phyloP scores from a whole-genome alignment of 2,888 invertebrate genomes.

The Poecilobothrus nobilitatus region DNA sequence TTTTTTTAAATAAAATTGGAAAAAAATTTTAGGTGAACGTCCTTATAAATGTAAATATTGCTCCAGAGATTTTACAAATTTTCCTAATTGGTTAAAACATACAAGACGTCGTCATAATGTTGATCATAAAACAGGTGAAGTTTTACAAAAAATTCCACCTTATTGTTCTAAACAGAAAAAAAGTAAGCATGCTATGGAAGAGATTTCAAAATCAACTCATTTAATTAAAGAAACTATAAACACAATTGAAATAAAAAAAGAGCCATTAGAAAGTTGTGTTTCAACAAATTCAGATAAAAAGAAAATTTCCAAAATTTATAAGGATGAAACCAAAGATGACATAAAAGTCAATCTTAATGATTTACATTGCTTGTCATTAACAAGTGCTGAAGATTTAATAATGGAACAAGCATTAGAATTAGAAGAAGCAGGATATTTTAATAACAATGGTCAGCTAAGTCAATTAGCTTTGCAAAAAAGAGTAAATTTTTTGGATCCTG shows the following conservation, averaged over 20 bases:
- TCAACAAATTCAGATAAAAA: conserved; percentile 26
- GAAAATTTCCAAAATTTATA: conserved; percentile 24
- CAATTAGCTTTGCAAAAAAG: conserved; percentile 27
- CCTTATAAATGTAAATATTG: conserved; percentile 53
- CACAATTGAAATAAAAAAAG: conserved; percentile 15
- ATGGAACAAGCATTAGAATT: conserved; percentile 44
- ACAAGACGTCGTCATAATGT: conserved; percentile 49
- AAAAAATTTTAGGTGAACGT: conserved; percentile 35
- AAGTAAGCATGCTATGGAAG: conserved; percentile 25
- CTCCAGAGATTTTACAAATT: conserved; percentile 51
- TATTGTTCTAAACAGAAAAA: conserved; percentile 33
- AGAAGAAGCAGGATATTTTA: conserved; percentile 39
- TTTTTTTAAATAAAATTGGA: too few relatives aligned
- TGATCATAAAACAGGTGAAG: conserved; percentile 43
- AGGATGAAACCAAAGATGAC: conserved; percentile 18
- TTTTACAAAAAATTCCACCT: conserved; percentile 40
- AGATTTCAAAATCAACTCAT: conserved; percentile 14
- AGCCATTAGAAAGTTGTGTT: conserved; percentile 11
- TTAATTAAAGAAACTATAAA: background rate
- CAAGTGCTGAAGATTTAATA: conserved; percentile 40
- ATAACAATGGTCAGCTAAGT: conserved; percentile 34
- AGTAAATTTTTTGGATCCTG: conserved; percentile 26
- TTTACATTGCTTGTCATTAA: conserved; percentile 37
- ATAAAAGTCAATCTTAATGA: conserved; percentile 31
- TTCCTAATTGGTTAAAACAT: conserved; percentile 54